Conservation (phyloP, 2,797 vertebrate genomes). For the Poeciliopsis gracilis region DNA sequence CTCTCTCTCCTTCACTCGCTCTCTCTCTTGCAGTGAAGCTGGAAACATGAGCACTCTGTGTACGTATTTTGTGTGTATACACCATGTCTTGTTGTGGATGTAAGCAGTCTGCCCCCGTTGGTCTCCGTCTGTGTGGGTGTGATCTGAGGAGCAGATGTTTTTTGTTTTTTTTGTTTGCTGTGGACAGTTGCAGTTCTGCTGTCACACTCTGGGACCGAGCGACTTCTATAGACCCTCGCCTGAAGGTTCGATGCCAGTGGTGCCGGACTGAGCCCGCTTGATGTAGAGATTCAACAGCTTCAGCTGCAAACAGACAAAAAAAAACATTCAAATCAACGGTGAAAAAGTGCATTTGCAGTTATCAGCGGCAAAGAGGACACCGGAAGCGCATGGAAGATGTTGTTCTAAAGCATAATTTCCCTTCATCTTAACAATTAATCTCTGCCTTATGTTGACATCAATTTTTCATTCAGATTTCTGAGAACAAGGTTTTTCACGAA, state of each 20-base stretch:
- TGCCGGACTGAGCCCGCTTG: conserved; percentile 95
- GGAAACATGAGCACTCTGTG: conserved; percentile 43
- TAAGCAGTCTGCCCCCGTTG: conserved; percentile 50
- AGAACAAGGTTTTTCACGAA: neutral
- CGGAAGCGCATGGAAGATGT: neutral
- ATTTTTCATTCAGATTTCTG: neutral
- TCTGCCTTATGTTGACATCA: neutral
- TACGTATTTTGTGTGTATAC: conserved; percentile 33
- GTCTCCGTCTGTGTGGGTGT: conserved; percentile 53
- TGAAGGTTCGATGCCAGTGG: conserved; percentile 84
- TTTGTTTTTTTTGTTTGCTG: conserved; percentile 58
- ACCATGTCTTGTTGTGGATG: conserved; percentile 41
- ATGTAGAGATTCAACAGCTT: conserved; percentile 98
- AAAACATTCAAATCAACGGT: no score
- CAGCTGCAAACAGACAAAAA: conserved; percentile 80
- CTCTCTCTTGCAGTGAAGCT: conserved; percentile 36
- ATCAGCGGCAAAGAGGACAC: neutral
- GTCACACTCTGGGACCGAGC: conserved; percentile 66
- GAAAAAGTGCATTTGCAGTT: neutral
- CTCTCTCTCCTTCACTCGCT: conserved; percentile 11
- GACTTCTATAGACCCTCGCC: conserved; percentile 85
- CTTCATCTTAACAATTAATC: neutral
- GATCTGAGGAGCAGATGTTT: conserved; percentile 60
- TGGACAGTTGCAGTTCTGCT: conserved; percentile 71
- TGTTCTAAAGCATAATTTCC: neutral